Conservation (phyloP, 92 coral and sea anemone genomes). For the Pocillopora meandrina region DNA sequence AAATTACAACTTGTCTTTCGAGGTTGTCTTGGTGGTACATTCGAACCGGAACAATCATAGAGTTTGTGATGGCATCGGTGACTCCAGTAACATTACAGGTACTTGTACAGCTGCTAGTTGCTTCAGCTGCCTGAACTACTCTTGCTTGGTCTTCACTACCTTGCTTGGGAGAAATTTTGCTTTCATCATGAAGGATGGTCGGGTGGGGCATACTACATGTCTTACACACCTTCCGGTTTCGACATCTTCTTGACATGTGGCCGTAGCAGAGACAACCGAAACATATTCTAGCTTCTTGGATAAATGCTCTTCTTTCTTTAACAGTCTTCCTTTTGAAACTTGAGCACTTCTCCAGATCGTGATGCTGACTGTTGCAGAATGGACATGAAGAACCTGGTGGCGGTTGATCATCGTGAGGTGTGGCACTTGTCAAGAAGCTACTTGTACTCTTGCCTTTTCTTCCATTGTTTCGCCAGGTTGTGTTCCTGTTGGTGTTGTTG, state of each 20-base stretch:
- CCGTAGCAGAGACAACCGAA: too few relatives aligned
- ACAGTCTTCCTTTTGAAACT: too few relatives aligned
- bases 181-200: slow-evolving; percentile 52
- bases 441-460: not conserved
- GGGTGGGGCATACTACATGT: slow-evolving; percentile 45
- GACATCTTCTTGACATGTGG: too few relatives aligned
- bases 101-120: slow-evolving; percentile 44
- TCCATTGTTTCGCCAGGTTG: too few relatives aligned
- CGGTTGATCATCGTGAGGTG: slow-evolving; percentile 6
- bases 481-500: not conserved
- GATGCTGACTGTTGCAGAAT: slow-evolving; percentile 16
- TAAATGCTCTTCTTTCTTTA: too few relatives aligned
- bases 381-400: slow-evolving; percentile 9
- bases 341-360: too few relatives aligned
- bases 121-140: slow-evolving; percentile 11
- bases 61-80: slow-evolving; percentile 35
- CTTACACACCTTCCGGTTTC: slow-evolving; percentile 38
- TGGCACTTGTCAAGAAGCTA: slow-evolving; percentile 26
- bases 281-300: too few relatives aligned
- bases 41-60: slow-evolving; percentile 47
- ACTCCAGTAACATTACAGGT: slow-evolving; percentile 43
- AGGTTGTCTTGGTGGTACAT: slow-evolving; percentile 41
- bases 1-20: slow-evolving; percentile 35
- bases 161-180: slow-evolving; percentile 32
- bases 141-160: slow-evolving; percentile 31